phyloP scores from a whole-genome alignment of 2,797 vertebrate genomes.

The Pseudopleuronectes americanus region DNA sequence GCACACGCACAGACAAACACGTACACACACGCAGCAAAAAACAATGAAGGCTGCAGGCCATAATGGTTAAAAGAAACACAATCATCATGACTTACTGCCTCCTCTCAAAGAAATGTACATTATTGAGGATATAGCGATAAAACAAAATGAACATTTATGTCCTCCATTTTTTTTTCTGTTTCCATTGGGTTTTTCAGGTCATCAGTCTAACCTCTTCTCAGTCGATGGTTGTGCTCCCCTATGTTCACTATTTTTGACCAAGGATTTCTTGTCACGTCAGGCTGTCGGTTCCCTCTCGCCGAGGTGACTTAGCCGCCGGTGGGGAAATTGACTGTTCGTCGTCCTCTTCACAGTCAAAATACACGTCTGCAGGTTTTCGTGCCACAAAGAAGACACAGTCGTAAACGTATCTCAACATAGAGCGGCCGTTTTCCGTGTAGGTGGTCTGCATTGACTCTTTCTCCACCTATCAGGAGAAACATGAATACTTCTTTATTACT shows the following conservation, averaged over 20 bases:
- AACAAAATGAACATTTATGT: too few relatives aligned
- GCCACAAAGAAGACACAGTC: constrained; percentile 98
- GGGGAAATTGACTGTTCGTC: constrained; percentile 61
- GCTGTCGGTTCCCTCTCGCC: constrained; percentile 64
- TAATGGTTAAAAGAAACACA: not conserved
- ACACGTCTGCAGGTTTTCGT: constrained; percentile 87
- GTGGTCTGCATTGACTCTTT: constrained; percentile 92
- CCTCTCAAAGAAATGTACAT: too few relatives aligned
- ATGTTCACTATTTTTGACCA: constrained; percentile 9
- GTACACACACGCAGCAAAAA: constrained; percentile 17
- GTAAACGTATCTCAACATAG: constrained; percentile 98
- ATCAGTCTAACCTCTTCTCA: constrained; percentile 12
- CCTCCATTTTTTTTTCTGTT: constrained; percentile 19
- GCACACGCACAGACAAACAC: not conserved
- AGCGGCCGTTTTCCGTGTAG: constrained; percentile 97
- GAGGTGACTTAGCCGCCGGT: constrained; percentile 71
- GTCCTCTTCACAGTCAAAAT: constrained; percentile 66
- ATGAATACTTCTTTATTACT: not conserved
- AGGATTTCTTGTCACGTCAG: constrained; percentile 72
- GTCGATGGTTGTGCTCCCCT: constrained; percentile 12
- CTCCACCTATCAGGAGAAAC: constrained; percentile 87
- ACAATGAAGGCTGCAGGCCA: constrained; percentile 16
- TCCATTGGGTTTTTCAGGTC: constrained; percentile 23
- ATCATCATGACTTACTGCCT: not conserved
- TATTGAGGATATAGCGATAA: too few relatives aligned